phyloP scores from a whole-genome alignment of 1,140 invertebrate species.

The Vollenhovia emeryi region DNA sequence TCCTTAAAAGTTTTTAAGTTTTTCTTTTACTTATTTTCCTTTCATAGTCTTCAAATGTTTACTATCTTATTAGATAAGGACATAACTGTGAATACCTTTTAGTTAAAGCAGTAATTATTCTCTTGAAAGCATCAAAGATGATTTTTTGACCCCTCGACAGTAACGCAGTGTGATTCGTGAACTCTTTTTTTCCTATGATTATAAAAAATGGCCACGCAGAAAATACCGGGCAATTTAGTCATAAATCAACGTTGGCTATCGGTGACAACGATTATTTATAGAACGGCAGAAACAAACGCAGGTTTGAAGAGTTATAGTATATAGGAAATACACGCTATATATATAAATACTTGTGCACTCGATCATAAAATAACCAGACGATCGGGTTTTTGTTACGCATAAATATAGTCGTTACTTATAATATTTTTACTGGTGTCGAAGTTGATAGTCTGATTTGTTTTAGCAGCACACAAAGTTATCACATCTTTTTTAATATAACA shows the following conservation, averaged over 20 bases:
- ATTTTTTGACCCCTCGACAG: not conserved
- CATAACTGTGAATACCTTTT: not conserved
- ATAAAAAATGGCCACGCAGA: conserved; percentile 32
- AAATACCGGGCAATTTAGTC: conserved; percentile 42
- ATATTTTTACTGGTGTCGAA: not conserved
- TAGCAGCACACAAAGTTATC: not conserved
- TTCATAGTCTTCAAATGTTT: not conserved
- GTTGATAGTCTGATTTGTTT: conserved; percentile 6
- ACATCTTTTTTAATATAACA: not conserved
- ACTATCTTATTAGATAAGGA: not conserved
- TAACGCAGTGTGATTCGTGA: not conserved
- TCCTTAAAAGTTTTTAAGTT: not conserved
- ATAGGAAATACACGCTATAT: conserved; percentile 38
- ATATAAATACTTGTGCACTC: conserved; percentile 28
- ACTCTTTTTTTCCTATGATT: conserved; percentile 27
- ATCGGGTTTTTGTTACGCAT: conserved; percentile 7
- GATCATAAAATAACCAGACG: conserved; percentile 51
- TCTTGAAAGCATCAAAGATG: conserved; percentile 12
- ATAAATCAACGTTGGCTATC: conserved; percentile 51
- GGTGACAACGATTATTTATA: conserved; percentile 58
- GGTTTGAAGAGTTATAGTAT: conserved; percentile 30
- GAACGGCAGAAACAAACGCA: conserved; percentile 34
- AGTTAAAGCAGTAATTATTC: not conserved
- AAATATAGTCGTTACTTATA: not conserved
- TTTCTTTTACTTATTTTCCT: not conserved